Percentiles rank a stretch among this genome's conserved stretches.
phyloP scores from a whole-genome alignment of 2,888 invertebrate genomes.

The Agrotis ipsilon region DNA sequence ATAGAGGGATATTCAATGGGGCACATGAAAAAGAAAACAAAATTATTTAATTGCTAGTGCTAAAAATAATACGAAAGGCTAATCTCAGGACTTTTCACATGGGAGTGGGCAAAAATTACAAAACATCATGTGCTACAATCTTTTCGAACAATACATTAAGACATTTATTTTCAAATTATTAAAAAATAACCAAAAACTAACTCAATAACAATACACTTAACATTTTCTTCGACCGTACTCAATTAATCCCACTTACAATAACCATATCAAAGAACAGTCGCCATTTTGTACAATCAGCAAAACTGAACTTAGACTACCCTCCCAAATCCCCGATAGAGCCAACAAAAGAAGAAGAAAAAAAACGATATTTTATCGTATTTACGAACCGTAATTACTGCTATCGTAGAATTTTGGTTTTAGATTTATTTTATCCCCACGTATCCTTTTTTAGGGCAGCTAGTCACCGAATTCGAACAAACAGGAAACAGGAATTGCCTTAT shows the following conservation, averaged over 20 bases:
- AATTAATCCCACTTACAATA: slow-evolving; percentile 9
- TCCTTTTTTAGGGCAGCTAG: slow-evolving; percentile 67
- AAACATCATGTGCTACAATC: too few species aligned
- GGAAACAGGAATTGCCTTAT: slow-evolving; percentile 68
- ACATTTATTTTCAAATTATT: too few species aligned
- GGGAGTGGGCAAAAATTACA: too few species aligned
- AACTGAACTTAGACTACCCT: slow-evolving; percentile 19
- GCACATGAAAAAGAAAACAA: too few species aligned
- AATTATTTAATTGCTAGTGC: too few species aligned
- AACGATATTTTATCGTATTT: slow-evolving; percentile 52
- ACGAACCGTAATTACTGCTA: slow-evolving; percentile 80
- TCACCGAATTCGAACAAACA: slow-evolving; percentile 62
- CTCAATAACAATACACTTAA: not conserved
- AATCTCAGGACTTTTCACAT: too few species aligned
- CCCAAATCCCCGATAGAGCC: slow-evolving; percentile 23
- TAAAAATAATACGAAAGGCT: too few species aligned
- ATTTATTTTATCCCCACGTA: slow-evolving; percentile 84
- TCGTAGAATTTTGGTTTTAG: slow-evolving; percentile 78
- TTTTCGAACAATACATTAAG: too few species aligned
- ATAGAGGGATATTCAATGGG: too few species aligned
- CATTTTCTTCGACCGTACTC: not conserved
- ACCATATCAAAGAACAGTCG: not conserved
- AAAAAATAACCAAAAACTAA: too few species aligned
- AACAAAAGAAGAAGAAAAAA: slow-evolving; percentile 61
- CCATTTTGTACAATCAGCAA: slow-evolving; percentile 20